Conservation (phyloP, 2,797 vertebrate genomes). For the Iguana delicatissima region DNA sequence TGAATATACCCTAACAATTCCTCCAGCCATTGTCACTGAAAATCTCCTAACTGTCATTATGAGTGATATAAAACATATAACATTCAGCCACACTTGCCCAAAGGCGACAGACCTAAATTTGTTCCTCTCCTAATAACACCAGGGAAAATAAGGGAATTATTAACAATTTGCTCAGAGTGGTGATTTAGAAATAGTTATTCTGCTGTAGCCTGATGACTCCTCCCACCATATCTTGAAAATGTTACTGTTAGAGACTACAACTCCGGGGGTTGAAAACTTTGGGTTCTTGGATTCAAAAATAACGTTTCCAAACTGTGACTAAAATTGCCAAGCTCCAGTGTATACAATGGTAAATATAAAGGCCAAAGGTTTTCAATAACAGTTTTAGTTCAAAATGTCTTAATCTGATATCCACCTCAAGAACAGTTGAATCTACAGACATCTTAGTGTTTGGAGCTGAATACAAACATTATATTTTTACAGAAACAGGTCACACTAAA, state of each 20-base stretch:
- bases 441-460: background rate
- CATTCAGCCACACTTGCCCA: background rate
- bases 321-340: too few relatives aligned
- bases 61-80: conserved; percentile 21
- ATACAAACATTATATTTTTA: too few relatives aligned
- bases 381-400: background rate
- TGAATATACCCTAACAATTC: fast-evolving
- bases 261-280: too few relatives aligned
- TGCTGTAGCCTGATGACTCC: too few relatives aligned
- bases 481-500: too few relatives aligned
- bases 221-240: too few relatives aligned
- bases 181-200: background rate
- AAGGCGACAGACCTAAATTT: background rate
- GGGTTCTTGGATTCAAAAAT: too few relatives aligned
- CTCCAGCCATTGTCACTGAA: fast-evolving
- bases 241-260: too few relatives aligned
- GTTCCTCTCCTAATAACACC: background rate
- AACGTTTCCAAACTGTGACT: too few relatives aligned
- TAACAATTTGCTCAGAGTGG: background rate
- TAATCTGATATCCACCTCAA: background rate
- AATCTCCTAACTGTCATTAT: background rate
- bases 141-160: background rate
- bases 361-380: background rate
- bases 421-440: background rate
- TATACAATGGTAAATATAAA: background rate